Base-by-base conservation (phyloP, 2,888 invertebrate species). In the Cantharis nigra region DNA sequence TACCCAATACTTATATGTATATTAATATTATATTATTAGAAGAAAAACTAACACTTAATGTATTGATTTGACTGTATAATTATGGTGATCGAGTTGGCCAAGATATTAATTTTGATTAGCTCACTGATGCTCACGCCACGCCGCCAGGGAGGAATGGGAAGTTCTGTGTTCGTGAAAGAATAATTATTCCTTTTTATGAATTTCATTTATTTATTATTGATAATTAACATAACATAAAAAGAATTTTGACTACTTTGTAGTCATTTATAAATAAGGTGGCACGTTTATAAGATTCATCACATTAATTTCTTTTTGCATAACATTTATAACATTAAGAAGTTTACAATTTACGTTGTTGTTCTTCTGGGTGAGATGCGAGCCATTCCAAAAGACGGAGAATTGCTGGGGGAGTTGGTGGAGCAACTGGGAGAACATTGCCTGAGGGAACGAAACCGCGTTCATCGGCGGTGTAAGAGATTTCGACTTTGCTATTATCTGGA, bases 301-400 rank as follows among this genome's bases (percentile, higher is more conserved):
- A 72, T 72, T 23, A 16, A 13, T 63, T 26, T 64, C 63, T 64
- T 67, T 67, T 67, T 67, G 70, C 14, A n/a, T 33, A 70, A 33
- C 49, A 16, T 49, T 33, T 62, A 20, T 49, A 49, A 26, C 23
- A 23, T 67, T 23, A 67, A 26, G 16, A 49, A 64, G 26, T 70
- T 76, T 79, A 79, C 23, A 20, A 74, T 76, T 63, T 65, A 33
- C 74, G 72, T 70, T 63, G 33, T 72, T 77, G 63, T 62, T 67
- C 62, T 64, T 77, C 64, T 10, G 93, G 93, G 78, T 93, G 89
- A 18, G 92, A 91, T 30, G 92, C 91, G 81, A 92, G 89, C 86
- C 91, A 93, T 83, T 92, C 93, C 65, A 94, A 89, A 49, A 93
- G 92, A 85, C 92, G 92, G 85, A 92, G 92, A 82, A 94, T 94